Evolutionary conservation across 2,888 invertebrate species (phyloP).

Genomic region (Drosophila cognata): DNA sequence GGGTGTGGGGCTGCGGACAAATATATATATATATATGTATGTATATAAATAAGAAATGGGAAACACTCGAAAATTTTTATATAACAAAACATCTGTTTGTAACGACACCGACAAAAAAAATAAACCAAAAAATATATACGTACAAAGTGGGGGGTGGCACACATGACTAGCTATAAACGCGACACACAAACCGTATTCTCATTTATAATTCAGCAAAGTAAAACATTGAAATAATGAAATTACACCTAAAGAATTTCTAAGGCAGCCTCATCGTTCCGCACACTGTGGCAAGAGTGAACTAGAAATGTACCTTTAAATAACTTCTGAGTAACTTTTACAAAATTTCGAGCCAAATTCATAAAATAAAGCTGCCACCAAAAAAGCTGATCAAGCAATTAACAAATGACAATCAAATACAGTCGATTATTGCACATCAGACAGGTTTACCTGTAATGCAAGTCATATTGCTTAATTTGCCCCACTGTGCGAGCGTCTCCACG

Average conservation of each 20-base stretch:
- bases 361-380: neutral
- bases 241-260: constrained; percentile 73
- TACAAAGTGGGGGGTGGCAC: constrained; percentile 6
- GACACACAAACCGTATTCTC: constrained; percentile 53
- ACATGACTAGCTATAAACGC: constrained; percentile 71
- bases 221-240: constrained; percentile 80
- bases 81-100: constrained; percentile 62
- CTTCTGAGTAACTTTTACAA: neutral
- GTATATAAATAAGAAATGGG: constrained; percentile 1
- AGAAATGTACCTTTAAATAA: neutral
- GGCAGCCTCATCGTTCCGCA: constrained; percentile 21
- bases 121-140: neutral
- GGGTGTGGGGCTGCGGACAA: neutral
- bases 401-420: neutral
- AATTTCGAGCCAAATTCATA: neutral
- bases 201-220: constrained; percentile 79
- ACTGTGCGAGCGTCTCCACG: constrained; percentile 13
- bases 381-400: neutral
- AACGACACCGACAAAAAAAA: constrained; percentile 31
- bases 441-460: neutral
- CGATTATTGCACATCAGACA: neutral
- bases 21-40: neutral
- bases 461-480: neutral
- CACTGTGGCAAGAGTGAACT: neutral
- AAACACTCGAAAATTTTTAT: constrained; percentile 37